These are phyloP conservation scores for Adelosebastes latens DNA, from an alignment of 2,797 vertebrate species.

Conservation along the genomic window DNA sequence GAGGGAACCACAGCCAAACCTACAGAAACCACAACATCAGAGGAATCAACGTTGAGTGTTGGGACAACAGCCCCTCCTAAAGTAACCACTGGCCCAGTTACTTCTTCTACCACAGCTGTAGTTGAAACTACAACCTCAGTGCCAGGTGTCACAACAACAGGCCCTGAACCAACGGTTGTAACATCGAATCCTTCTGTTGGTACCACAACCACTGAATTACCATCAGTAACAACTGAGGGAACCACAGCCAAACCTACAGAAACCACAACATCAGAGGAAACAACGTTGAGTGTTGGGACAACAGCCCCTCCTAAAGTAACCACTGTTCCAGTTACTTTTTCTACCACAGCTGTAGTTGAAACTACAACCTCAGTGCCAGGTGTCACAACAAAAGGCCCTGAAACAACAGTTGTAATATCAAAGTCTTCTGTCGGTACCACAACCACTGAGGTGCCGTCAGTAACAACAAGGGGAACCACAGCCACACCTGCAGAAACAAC, in stretches of 20 bases:
- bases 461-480: background rate
- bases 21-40: background rate
- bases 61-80: background rate
- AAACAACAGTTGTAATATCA: background rate
- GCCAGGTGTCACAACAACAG: background rate
- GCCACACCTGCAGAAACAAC: background rate
- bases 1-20: accelerated
- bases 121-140: background rate
- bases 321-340: background rate
- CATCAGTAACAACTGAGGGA: background rate
- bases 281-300: background rate
- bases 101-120: background rate
- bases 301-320: background rate
- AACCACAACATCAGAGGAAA: background rate
- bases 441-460: background rate
- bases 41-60: accelerated
- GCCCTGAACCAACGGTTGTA: background rate
- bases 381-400: background rate
- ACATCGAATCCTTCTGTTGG: background rate
- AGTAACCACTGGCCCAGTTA: slow-evolving; percentile 6
- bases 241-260: background rate
- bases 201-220: background rate
- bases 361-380: background rate
- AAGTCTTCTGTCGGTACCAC: background rate
- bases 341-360: background rate